Base-by-base conservation (phyloP, 2,113 vertebrate species). In the Brachyistius frenatus region DNA sequence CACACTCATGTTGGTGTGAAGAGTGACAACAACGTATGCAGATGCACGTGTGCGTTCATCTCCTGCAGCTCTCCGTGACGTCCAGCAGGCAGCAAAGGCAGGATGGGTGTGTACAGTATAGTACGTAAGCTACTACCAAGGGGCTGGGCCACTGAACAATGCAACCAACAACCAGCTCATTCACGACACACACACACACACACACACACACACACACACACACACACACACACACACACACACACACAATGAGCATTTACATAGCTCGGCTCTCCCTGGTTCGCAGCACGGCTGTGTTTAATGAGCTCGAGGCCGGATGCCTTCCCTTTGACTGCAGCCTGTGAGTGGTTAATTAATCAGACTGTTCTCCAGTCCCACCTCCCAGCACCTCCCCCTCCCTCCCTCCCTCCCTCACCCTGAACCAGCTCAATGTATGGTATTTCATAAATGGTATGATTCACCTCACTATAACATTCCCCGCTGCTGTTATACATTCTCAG, bases 291-390 rank as follows among this genome's bases (percentile, higher is more conserved):
- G 75, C 76, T 32, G 75, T 71, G 54, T 81, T 92, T 94, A 94
- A 94, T 93, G 90, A 93, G 90, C 89, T 77, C 0, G 61, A 85
- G 89, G 83, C 86, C 86, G 73, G 81, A 86, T 84, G 81, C 85
- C 67, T 87, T 89, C 86, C 84, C 86, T 70, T 23, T 77, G 84
- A 85, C 86, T 71, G 85, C 77, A 84, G 90, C 74, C 71, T 61
- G 56, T 57, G 83, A 91, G 87, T 76, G 72, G 80, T 91, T 93
- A 94, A 93, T 94, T 90, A 93, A 93, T 94, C 91, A 91, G 84
- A 83, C 78, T 73, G 80, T 76, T 78, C 73, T 76, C 54, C 71
- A 37, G 52, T 66, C 64, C 30, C 31, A 35, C 16, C 4, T 5
- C 56, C 33, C 36, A 11, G 50, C 1, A 2, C 13, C 35, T 11